Conservation (phyloP, 2,888 invertebrate species). For the Galerucella pusilla region DNA sequence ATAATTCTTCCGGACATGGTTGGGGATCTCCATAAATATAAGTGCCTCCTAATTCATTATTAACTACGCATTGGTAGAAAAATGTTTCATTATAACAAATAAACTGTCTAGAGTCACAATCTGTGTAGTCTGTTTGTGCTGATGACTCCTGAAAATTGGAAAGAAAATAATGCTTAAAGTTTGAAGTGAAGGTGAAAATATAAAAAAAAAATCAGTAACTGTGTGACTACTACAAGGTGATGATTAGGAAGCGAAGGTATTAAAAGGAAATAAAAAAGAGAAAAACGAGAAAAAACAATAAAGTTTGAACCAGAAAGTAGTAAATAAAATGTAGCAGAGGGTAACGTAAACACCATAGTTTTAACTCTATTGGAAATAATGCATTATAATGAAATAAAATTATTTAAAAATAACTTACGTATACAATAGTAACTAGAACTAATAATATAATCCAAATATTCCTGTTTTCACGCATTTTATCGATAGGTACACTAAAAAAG, state of each 20-base stretch:
- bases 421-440: not conserved
- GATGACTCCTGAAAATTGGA: not conserved
- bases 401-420: slow-evolving; percentile 7
- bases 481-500: slow-evolving; percentile 14
- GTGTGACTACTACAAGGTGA: no score
- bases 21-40: slow-evolving; percentile 38
- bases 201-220: no score
- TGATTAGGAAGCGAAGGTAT: no score
- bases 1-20: slow-evolving; percentile 40
- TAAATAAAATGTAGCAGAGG: no score
- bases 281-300: no score
- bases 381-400: not conserved
- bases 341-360: no score
- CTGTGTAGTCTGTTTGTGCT: not conserved
- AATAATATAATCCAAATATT: slow-evolving; percentile 9
- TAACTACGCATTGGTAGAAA: slow-evolving; percentile 38
- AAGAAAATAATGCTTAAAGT: not conserved
- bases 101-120: slow-evolving; percentile 28
- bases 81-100: slow-evolving; percentile 31
- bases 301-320: no score
- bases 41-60: not conserved
- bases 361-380: no score
- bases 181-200: no score
- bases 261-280: no score
- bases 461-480: not conserved